A percentile compares a stretch with the other conserved stretches of the same genome.
Conservation (phyloP, 1,140 invertebrate genomes). For the Apocrypta bakeri region DNA sequence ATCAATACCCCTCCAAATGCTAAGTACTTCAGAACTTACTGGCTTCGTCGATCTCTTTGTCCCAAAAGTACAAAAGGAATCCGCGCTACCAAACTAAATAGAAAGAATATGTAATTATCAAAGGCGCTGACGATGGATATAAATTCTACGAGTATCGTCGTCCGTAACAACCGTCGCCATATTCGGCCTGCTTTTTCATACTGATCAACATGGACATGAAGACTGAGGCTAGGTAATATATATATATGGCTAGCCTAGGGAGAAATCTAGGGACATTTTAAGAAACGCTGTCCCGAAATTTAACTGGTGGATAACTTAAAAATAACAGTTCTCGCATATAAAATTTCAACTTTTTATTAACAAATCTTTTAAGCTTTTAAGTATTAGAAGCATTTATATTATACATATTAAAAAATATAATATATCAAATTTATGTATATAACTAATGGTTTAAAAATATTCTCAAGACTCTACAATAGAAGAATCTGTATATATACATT, state of each 20-base stretch:
- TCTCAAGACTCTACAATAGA: too few relatives aligned
- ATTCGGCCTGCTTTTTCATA: conserved; percentile 7
- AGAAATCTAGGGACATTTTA: too few relatives aligned
- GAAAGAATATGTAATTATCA: not conserved
- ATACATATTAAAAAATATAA: not conserved
- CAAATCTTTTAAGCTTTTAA: too few relatives aligned
- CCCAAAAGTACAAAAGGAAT: not conserved
- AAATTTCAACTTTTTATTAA: too few relatives aligned
- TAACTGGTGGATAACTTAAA: too few relatives aligned
- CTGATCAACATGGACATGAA: not conserved
- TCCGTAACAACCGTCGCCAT: conserved; percentile 50
- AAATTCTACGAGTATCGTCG: conserved; percentile 25
- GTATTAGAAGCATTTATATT: too few relatives aligned
- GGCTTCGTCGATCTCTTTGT: not conserved
- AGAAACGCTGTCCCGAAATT: too few relatives aligned
- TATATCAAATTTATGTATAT: conserved; percentile 11
- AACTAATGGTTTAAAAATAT: not conserved
- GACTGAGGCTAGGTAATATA: too few relatives aligned
- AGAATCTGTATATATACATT: conserved; percentile 2
- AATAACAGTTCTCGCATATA: too few relatives aligned
- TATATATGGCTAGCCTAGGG: too few relatives aligned
- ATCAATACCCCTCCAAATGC: not conserved
- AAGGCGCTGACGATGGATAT: not conserved
- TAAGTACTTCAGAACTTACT: not conserved
- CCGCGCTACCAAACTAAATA: not conserved